Evolutionary conservation across 2,113 vertebrate species (phyloP), one percentile per base, ranked within the genome.

Genomic region (Argyrosomus japonicus): DNA sequence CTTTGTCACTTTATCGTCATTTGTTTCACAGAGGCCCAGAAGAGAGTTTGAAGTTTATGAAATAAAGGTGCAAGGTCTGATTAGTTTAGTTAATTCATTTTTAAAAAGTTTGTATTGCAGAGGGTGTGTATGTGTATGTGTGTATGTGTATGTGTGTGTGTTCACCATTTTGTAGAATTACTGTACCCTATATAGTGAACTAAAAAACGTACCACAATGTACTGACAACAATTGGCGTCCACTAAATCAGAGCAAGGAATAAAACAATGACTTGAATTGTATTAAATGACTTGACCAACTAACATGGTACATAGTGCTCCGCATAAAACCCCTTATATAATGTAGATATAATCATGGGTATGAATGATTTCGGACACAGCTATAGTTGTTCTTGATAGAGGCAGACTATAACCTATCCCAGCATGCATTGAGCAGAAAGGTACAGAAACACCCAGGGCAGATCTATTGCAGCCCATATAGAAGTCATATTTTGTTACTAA

Each of bases 11-110:
- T 56, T 57, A 40, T 75, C 64, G 65, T 69, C 57, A 75, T 75
- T 79, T 69, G 76, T 48, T 85, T 85, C 65, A 60, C 72, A 36
- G 60, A 65, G 21, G 68, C 60, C 13, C 25, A 40, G 36, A 81
- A 75, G 82, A 3, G 40, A 40, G 21, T 23, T 62, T n/a, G 54
- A 56, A 36, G 64, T 40, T 25, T 6, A 73, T 61, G 43, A 57
- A 64, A 70, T 63, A 58, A 64, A 79, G 43, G 18, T n/a, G 18
- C 54, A n/a, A 32, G 4, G 29, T 79, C 48, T 56, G 65, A 63
- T 75, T 75, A 40, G 19, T 25, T 56, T 23, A 57, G 13, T 10
- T 27, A 19, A 1, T 65, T 62, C 25, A 2, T 64, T 23, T 48
- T 32, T 54, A 3, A 5, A 32, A 50, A 19, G 15, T 27, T 60